Evolutionary conservation across 2,113 vertebrate species (phyloP).

Genomic region (Meriones unguiculatus): DNA sequence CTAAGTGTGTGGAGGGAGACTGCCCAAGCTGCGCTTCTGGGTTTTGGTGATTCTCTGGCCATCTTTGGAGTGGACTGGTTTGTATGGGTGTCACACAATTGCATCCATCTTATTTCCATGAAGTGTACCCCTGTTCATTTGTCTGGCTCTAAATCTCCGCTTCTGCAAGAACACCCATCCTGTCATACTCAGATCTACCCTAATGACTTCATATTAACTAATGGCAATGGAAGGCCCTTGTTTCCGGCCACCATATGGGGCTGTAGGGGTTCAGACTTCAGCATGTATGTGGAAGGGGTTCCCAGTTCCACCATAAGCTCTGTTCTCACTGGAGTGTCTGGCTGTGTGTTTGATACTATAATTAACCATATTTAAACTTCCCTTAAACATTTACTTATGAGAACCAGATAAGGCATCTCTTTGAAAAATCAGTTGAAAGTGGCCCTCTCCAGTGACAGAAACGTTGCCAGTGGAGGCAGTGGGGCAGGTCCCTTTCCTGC

Average conservation of each 20-base stretch:
- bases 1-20: not conserved
- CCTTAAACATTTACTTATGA: not conserved
- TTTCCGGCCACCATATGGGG: not conserved
- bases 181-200: not conserved
- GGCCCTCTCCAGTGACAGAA: not conserved
- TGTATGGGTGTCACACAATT: accelerated
- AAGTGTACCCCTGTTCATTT: not conserved
- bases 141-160: not conserved
- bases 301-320: not conserved
- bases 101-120: not conserved
- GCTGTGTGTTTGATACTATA: not conserved
- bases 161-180: not conserved
- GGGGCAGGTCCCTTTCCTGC: not conserved
- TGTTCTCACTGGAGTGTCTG: not conserved
- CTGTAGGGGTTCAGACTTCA: not conserved
- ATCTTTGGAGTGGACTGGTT: not conserved
- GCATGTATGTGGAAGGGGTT: not conserved
- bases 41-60: not conserved
- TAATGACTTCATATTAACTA: not conserved
- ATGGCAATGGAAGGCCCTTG: not conserved
- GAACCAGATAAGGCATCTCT: not conserved
- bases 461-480: not conserved
- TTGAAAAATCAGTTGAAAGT: not conserved
- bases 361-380: not conserved
- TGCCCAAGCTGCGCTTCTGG: accelerated